These are phyloP conservation scores for Syncerus caffer DNA, from an alignment of 2,797 vertebrate genomes.

Conservation along the genomic window DNA sequence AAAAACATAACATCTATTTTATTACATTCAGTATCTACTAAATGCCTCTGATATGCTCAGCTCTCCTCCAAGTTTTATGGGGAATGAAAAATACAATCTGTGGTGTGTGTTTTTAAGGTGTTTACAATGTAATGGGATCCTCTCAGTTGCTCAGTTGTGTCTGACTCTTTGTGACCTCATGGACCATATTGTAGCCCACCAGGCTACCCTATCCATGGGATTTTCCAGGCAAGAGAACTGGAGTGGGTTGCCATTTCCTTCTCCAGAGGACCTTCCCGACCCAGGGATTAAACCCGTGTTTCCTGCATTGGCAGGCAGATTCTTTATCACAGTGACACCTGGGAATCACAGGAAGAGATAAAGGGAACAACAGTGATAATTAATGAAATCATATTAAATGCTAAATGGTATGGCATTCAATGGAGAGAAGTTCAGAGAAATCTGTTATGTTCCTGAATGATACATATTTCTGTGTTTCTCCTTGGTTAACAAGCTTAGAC, in stretches of 20 bases:
- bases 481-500: background rate
- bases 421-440: background rate
- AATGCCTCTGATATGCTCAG: background rate
- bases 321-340: background rate
- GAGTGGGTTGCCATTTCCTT: background rate
- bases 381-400: constrained; percentile 3
- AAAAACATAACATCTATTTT: background rate
- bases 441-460: background rate
- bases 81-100: background rate
- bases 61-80: background rate
- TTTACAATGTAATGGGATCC: background rate
- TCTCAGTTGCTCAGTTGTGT: background rate
- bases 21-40: constrained; percentile 11
- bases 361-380: background rate
- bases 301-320: background rate
- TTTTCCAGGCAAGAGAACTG: background rate
- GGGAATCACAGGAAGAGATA: background rate
- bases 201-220: background rate
- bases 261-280: background rate
- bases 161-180: background rate
- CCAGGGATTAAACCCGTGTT: background rate
- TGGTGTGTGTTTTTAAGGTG: background rate
- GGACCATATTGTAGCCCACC: background rate
- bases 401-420: background rate
- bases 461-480: background rate